A percentile compares a stretch with the other conserved stretches of the same genome.
These are phyloP conservation scores for Toxotes chatareus DNA, from an alignment of 2,113 vertebrate genomes.

Conservation along the genomic window DNA sequence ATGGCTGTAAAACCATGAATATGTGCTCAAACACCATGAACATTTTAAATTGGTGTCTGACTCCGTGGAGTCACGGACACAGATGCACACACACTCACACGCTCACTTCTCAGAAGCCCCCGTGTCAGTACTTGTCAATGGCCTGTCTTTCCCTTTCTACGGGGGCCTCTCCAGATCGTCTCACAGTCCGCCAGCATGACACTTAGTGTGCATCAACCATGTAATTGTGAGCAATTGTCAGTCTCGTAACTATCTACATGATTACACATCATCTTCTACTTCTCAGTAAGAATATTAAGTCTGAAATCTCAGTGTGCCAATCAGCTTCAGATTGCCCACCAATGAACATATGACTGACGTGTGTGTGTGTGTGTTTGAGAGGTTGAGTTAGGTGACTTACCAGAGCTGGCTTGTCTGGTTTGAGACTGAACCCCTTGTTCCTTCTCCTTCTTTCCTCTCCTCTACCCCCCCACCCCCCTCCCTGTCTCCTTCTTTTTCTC, in stretches of 20 bases:
- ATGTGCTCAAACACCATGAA: conserved; percentile 65
- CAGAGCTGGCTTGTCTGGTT: conserved; percentile 38
- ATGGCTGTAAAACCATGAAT: conserved; percentile 45
- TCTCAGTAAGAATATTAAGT: conserved; percentile 62
- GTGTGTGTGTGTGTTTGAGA: conserved; percentile 12
- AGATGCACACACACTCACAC: conserved; percentile 7
- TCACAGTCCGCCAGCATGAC: conserved; percentile 52
- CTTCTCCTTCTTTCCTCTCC: conserved; percentile 37
- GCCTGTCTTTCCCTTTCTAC: conserved; percentile 24
- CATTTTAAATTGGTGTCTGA: conserved; percentile 69
- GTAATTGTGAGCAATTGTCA: conserved; percentile 73
- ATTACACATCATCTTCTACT: conserved; percentile 72
- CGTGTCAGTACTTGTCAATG: conserved; percentile 54
- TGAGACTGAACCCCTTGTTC: conserved; percentile 59
- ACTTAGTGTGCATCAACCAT: conserved; percentile 64
- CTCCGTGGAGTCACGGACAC: conserved; percentile 19
- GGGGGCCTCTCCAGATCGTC: conserved; percentile 38
- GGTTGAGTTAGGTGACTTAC: conserved; percentile 38
- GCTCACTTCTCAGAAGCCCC: conserved; percentile 24
- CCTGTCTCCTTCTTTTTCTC: conserved; percentile 20
- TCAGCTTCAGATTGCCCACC: conserved; percentile 50
- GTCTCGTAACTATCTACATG: conserved; percentile 64
- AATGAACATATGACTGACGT: conserved; percentile 31
- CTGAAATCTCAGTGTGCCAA: conserved; percentile 49
- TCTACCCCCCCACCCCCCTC: background rate